These are phyloP conservation scores for Hoplostethus atlanticus DNA, from an alignment of 2,797 vertebrate genomes.

Conservation along the genomic window DNA sequence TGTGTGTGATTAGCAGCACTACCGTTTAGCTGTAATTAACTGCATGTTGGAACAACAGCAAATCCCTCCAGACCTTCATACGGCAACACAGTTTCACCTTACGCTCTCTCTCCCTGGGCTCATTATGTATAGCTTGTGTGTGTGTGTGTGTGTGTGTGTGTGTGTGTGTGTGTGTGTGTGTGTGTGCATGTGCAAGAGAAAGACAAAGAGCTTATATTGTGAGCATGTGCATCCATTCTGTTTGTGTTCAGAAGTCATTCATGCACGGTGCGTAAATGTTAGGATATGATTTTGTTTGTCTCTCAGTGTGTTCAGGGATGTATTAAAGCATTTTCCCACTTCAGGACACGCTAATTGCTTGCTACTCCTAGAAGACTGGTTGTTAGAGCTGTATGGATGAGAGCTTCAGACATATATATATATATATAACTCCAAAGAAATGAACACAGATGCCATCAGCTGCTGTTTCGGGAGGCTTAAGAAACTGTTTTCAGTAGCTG, in stretches of 20 bases:
- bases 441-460: conserved; percentile 47
- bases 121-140: conserved; percentile 64
- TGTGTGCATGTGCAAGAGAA: background rate
- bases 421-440: conserved; percentile 54
- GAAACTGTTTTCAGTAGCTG: background rate
- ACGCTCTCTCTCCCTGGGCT: conserved; percentile 46
- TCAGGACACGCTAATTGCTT: conserved; percentile 37
- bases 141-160: conserved; percentile 3
- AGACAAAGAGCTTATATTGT: background rate
- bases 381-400: conserved; percentile 48
- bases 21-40: conserved; percentile 81
- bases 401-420: conserved; percentile 42
- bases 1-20: conserved; percentile 69
- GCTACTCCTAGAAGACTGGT: conserved; percentile 12
- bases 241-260: conserved; percentile 38
- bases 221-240: conserved; percentile 4
- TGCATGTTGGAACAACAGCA: conserved; percentile 71
- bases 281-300: conserved; percentile 12
- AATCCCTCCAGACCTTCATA: conserved; percentile 72
- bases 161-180: conserved; percentile 10
- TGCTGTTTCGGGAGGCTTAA: conserved; percentile 38
- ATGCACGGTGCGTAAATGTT: conserved; percentile 10
- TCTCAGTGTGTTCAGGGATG: conserved; percentile 21
- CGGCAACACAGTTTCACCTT: conserved; percentile 55
- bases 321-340: conserved; percentile 27